phyloP scores from a whole-genome alignment of 1,140 invertebrate genomes.

The Tetragonula clypearis region DNA sequence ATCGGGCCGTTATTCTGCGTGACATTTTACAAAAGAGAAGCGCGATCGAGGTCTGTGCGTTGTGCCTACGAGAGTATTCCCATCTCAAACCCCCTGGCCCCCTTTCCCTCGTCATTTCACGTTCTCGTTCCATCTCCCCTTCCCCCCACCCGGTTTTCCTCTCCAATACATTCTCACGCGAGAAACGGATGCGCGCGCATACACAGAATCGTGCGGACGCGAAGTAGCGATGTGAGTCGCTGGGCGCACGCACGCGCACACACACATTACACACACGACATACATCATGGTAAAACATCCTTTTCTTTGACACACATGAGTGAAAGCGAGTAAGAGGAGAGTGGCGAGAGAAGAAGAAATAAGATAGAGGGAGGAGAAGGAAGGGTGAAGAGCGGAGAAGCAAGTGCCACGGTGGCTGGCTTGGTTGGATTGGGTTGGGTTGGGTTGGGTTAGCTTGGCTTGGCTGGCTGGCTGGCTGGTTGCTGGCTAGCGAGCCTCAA shows the following conservation, averaged over 20 bases:
- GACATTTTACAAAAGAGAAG: conserved; percentile 45
- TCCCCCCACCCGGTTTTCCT: conserved; percentile 3
- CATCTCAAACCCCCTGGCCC: conserved; percentile 11
- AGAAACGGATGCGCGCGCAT: conserved; percentile 21
- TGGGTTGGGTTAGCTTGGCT: conserved; percentile 51
- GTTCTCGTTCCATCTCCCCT: conserved; percentile 13
- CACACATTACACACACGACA: conserved; percentile 1
- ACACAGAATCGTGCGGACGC: neutral
- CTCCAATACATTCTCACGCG: conserved; percentile 18
- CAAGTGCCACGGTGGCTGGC: conserved; percentile 78
- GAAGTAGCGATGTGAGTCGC: conserved; percentile 7
- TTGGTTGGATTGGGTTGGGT: conserved; percentile 10
- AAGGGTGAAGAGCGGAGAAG: conserved; percentile 32
- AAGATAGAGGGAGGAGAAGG: conserved; percentile 46
- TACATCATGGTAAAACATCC: conserved; percentile 47
- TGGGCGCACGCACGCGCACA: neutral
- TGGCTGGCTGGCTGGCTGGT: conserved; percentile 63
- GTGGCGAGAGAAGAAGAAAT: conserved; percentile 43
- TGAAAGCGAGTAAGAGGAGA: conserved; percentile 52
- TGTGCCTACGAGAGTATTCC: conserved; percentile 33
- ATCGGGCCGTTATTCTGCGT: conserved; percentile 35
- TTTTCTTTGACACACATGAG: conserved; percentile 63
- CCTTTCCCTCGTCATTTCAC: neutral
- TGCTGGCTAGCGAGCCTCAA: conserved; percentile 76
- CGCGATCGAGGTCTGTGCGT: conserved; percentile 50